Base-by-base conservation (phyloP, 2,888 invertebrate species). In the Eurois occulta region DNA sequence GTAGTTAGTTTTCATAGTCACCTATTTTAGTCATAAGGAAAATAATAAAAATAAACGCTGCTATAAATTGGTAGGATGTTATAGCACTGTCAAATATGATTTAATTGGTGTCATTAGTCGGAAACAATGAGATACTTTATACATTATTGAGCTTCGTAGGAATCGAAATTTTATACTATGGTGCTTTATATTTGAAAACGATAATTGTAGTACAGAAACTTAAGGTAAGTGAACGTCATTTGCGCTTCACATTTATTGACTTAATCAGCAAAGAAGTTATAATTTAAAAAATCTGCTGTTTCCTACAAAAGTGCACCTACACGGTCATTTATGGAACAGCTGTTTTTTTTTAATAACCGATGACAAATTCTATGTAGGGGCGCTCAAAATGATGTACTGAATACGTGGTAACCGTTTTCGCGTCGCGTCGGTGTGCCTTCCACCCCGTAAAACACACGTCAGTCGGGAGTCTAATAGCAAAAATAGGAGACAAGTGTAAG, bases 1-100 rank as follows among this genome's bases (percentile, higher is more conserved):
- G n/a, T n/a, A n/a, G n/a, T n/a, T n/a, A n/a, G n/a, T n/a, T 35
- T 35, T 18, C 10, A 24, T 21, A 58, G 35, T 32, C 21, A 46
- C 35, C 35, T 11, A 24, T 38, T 48, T 41, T 38, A 62, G 74
- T 62, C 13, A 48, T 41, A 21, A 48, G 60, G 62, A 75, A 75
- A 75, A 75, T 24, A 11, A 55, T 55, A 21, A 35, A 62, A 43
- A n/a, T 35, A 41, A 32, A 58, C 13, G 3, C 16, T 62, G 21
- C 43, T 28, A 41, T 28, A 73, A 41, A 74, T 58, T 24, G 35
- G 64, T 16, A 24, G 18, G 18, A 21, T 32, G 7, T 55, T 35
- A 64, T 32, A n/a, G 18, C 18, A 35, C 28, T 18, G 4, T 11
- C 38, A 48, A 32, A 48, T 1, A 28, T 43, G 18, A 21, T 72